A percentile compares a stretch with the other conserved stretches of the same genome.
These are phyloP conservation scores for Pteropus alecto DNA, from an alignment of 2,113 vertebrate species.

Conservation along the genomic window DNA sequence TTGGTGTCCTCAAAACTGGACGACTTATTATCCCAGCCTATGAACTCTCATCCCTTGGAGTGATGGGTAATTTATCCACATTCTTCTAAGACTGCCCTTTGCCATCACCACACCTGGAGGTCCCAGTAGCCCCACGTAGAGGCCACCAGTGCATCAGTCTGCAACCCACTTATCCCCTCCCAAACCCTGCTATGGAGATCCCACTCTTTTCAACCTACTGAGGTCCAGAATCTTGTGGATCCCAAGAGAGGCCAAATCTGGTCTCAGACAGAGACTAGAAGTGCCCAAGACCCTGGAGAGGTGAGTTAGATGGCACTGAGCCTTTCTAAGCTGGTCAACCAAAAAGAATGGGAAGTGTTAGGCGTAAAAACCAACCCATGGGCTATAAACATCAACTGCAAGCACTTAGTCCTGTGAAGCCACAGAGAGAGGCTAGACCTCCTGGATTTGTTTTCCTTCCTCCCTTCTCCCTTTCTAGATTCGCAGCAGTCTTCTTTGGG, in stretches of 20 bases:
- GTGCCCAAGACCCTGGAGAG: neutral
- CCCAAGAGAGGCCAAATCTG: neutral
- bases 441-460: neutral
- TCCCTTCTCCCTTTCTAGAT: slow-evolving; percentile 68
- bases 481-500: slow-evolving; percentile 66
- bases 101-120: neutral
- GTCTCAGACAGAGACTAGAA: neutral
- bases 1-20: neutral
- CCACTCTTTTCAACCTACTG: neutral
- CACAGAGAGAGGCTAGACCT: neutral
- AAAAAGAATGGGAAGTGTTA: accelerated
- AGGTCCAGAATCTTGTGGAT: neutral
- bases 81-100: neutral
- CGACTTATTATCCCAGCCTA: neutral
- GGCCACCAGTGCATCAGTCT: accelerated
- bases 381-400: neutral
- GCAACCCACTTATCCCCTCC: neutral
- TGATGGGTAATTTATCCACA: no score
- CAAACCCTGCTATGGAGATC: neutral
- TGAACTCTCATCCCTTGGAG: neutral
- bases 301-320: neutral
- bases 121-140: neutral
- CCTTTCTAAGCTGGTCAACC: neutral
- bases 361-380: accelerated
- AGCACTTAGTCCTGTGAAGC: neutral